A percentile compares a stretch with the other conserved stretches of the same genome.
Evolutionary conservation across 1,140 invertebrate species (phyloP).

Genomic region (Periplaneta americana): DNA sequence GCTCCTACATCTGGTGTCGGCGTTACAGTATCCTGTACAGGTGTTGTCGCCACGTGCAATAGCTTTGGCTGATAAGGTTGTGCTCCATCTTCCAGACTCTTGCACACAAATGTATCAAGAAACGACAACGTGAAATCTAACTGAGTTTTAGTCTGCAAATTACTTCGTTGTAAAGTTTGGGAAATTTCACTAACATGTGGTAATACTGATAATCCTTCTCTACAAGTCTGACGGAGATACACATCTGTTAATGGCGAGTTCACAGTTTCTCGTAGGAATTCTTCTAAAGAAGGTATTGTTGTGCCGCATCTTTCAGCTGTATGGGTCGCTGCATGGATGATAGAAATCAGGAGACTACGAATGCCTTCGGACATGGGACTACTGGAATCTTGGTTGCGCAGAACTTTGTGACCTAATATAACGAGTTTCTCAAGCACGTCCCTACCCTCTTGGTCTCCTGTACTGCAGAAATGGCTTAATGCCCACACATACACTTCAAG

Average conservation of each 20-base stretch:
- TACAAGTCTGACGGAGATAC: not conserved
- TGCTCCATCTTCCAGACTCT: not conserved
- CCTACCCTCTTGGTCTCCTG: not conserved
- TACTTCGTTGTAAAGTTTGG: not conserved
- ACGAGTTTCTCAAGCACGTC: not conserved
- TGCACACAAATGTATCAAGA: not conserved
- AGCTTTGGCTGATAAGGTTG: not conserved
- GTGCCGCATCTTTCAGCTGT: not conserved
- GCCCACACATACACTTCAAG: not conserved
- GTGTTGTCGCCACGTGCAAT: not conserved
- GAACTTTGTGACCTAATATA: not conserved
- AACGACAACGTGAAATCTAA: conserved; percentile 2
- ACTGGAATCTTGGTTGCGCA: not conserved
- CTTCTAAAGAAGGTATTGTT: not conserved
- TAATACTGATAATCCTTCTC: not conserved
- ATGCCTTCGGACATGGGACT: not conserved
- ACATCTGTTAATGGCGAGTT: not conserved
- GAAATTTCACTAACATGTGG: not conserved
- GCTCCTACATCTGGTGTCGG: not conserved
- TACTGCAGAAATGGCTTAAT: not conserved
- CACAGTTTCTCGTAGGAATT: not conserved
- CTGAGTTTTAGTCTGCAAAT: not conserved
- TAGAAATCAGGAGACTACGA: not conserved
- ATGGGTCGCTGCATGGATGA: not conserved
- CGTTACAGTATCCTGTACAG: not conserved